Conservation (phyloP, 2,113 vertebrate species). For the Phrynocephalus versicolor region DNA sequence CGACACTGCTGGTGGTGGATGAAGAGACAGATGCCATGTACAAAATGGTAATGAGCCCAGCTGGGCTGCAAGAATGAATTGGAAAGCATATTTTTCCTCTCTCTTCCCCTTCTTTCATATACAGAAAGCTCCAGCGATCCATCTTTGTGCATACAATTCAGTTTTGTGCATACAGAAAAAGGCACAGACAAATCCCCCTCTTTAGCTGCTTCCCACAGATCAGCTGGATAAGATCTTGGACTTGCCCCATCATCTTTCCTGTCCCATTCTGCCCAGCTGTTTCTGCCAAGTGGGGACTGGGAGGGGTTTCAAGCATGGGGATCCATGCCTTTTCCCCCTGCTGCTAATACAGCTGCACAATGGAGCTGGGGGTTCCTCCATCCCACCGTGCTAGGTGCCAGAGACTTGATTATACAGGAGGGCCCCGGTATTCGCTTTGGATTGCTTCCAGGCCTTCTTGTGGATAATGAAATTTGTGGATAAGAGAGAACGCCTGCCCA, state of each 20-base stretch:
- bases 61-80: neutral
- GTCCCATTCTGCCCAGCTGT: neutral
- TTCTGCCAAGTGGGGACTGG: neutral
- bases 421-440: too few species aligned
- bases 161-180: too few species aligned
- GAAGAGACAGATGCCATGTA: constrained; percentile 83
- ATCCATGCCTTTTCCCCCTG: too few species aligned
- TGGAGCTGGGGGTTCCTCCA: neutral
- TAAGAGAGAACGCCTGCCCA: too few species aligned
- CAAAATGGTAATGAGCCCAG: constrained; percentile 77
- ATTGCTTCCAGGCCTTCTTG: too few species aligned
- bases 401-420: constrained; percentile 1
- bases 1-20: constrained; percentile 85
- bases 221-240: neutral
- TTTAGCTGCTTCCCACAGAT: neutral
- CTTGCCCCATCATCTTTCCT: neutral
- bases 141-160: too few species aligned
- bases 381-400: neutral
- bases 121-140: neutral
- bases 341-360: too few species aligned
- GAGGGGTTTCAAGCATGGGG: too few species aligned
- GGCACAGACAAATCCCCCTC: neutral
- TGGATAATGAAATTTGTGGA: too few species aligned
- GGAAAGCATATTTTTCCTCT: neutral
- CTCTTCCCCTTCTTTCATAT: neutral